Evolutionary conservation across 2,888 invertebrate genomes (phyloP), one percentile per base, ranked within the genome.

Genomic region (Lottia scabra): DNA sequence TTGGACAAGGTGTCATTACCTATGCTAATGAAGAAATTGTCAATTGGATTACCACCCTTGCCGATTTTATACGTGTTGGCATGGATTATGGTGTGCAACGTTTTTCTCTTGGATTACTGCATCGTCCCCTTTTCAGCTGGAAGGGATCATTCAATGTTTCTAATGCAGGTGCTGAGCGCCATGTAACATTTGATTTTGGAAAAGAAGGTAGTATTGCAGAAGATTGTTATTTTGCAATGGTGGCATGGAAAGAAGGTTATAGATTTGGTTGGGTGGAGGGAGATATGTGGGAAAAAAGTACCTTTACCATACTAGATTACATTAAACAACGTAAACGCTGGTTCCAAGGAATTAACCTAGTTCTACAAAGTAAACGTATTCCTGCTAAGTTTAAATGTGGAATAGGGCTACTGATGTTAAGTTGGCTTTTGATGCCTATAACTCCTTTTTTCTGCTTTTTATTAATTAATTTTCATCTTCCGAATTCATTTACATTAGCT

Each of bases 1-100:
- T 86, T 71, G 85, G 85, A 27, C 85, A 86, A 69, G 85, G 85
- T 2, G 84, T 66, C 26, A 83, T 84, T 46, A 83, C 83, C 0
- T 84, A 84, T 70, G 83, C 82, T 13, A 81, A 81, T 71, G 83
- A 82, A 56, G 80, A 83, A 43, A 82, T 84, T 13, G 77, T 83
- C 6, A 79, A 79, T 67, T 84, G 84, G 84, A 67, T 82, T 0
- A 83, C 84, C 5, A 83, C 83, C 0, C 74, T 84, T 13, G 80
- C 80, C 1, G 84, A 84, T 74, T 71, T 81, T 30, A 81, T 83
- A 0, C 67, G 84, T 19, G 84, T 83, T 16, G 84, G 81, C 8
- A 80, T 82, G 68, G 84, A 84, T 70, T 83, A 75, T 65, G 81
- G 80, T 45, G 76, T 78, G 73, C 78, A 81, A 30, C 70, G 79